Percentiles rank a stretch among this genome's conserved stretches.
These are phyloP conservation scores for Opisthograptis luteolata DNA, from an alignment of 2,888 invertebrate genomes.

Conservation along the genomic window DNA sequence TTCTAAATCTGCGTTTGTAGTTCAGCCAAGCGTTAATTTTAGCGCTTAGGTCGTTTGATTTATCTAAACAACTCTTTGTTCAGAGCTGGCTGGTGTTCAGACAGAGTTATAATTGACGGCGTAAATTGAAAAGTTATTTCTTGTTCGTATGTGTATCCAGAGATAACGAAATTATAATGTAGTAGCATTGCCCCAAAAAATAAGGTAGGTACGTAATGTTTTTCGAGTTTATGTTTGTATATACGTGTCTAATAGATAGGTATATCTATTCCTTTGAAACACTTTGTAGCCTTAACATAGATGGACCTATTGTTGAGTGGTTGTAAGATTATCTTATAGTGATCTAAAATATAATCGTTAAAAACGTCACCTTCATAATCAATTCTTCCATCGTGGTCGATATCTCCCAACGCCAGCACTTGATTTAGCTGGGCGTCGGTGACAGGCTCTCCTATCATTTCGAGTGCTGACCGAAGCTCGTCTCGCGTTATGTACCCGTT, in stretches of 20 bases:
- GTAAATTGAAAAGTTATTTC: too few relatives aligned
- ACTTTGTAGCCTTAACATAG: too few relatives aligned
- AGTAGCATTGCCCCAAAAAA: too few relatives aligned
- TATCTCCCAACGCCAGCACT: constrained; percentile 89
- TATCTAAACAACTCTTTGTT: constrained; percentile 18
- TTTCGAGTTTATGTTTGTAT: too few relatives aligned
- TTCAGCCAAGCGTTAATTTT: constrained; percentile 23
- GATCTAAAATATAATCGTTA: too few relatives aligned
- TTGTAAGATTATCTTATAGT: too few relatives aligned
- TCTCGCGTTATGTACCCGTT: constrained; percentile 95
- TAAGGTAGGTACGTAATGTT: too few relatives aligned
- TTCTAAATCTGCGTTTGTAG: constrained; percentile 10
- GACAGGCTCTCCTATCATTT: constrained; percentile 91
- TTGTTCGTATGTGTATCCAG: too few relatives aligned
- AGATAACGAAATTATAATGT: too few relatives aligned
- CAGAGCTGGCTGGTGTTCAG: constrained; percentile 11
- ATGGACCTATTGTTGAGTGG: too few relatives aligned
- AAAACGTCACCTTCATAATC: constrained; percentile 90
- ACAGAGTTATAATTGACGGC: background rate
- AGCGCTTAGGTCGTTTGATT: constrained; percentile 18
- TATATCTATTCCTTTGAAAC: too few relatives aligned
- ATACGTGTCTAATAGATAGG: too few relatives aligned
- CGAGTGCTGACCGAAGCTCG: constrained; percentile 90
- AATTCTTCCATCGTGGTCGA: constrained; percentile 91
- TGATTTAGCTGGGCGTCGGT: constrained; percentile 90